These are phyloP conservation scores for Dolichopus griseipennis DNA, from an alignment of 2,888 invertebrate genomes.

Conservation along the genomic window DNA sequence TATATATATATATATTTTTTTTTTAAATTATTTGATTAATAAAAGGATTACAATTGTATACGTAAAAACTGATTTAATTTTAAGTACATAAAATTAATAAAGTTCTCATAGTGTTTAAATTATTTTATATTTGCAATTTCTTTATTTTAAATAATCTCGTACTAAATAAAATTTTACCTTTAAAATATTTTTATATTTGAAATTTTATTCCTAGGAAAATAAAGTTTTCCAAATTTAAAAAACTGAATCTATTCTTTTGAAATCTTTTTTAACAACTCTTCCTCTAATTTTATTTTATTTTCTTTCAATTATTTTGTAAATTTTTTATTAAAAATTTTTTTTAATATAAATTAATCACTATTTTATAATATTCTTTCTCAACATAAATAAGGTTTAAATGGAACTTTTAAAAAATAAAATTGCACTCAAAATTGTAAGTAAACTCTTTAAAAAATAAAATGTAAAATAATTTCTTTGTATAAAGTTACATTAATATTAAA, in stretches of 20 bases:
- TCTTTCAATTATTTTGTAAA: neutral
- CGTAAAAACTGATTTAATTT: no score
- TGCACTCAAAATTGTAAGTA: constrained; percentile 19
- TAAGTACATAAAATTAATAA: no score
- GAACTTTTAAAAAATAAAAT: constrained; percentile 15
- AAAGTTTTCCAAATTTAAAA: neutral
- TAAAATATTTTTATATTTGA: no score
- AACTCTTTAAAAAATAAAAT: constrained; percentile 10
- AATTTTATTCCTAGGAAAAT: no score
- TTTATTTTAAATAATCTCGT: no score
- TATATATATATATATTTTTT: no score
- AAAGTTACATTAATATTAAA: neutral
- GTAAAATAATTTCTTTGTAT: constrained; percentile 4
- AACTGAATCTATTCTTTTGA: constrained; percentile 2
- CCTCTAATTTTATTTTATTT: neutral
- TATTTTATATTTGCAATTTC: no score
- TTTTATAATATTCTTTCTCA: neutral
- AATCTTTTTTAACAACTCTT: neutral
- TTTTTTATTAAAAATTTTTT: neutral
- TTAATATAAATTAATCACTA: neutral
- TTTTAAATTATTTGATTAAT: no score
- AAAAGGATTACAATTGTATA: no score
- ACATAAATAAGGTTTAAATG: constrained; percentile 9
- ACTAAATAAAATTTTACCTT: no score
- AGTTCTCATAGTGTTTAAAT: no score